Percentiles rank a stretch among this genome's conserved stretches.
These are phyloP conservation scores for Trochalopteron elliotii DNA, from an alignment of 2,113 vertebrate species.

Conservation along the genomic window DNA sequence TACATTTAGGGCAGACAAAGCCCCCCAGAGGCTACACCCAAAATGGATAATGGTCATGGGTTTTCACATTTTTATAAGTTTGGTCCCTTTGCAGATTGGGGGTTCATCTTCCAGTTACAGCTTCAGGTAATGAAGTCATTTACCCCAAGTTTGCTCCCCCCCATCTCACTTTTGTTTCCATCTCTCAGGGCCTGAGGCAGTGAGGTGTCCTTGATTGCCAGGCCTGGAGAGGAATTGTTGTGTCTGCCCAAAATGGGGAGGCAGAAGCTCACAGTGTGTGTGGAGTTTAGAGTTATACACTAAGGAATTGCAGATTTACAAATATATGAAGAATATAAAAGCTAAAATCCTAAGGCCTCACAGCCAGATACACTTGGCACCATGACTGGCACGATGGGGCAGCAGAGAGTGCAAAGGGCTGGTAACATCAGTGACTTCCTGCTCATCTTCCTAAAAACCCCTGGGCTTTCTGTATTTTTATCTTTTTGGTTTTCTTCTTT, in stretches of 20 bases:
- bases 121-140: not conserved
- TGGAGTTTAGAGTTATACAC: rapidly evolving
- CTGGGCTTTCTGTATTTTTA: not conserved
- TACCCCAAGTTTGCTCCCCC: not conserved
- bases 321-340: rapidly evolving
- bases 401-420: not conserved
- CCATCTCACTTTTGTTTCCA: not conserved
- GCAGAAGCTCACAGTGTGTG: not conserved
- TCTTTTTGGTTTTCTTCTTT: rapidly evolving
- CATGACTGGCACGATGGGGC: rapidly evolving
- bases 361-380: rapidly evolving
- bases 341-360: not conserved
- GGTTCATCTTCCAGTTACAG: not conserved
- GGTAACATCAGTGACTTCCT: not conserved
- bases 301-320: not conserved
- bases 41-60: rapidly evolving
- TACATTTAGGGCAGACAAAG: not conserved
- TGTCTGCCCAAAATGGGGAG: not conserved
- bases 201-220: not conserved
- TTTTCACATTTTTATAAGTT: not conserved
- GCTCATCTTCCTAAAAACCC: not conserved
- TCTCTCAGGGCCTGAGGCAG: not conserved
- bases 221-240: not conserved
- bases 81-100: not conserved
- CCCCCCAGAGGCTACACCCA: not conserved